Base-by-base conservation (phyloP, 2,888 invertebrate genomes). In the Agriopis aurantiaria region DNA sequence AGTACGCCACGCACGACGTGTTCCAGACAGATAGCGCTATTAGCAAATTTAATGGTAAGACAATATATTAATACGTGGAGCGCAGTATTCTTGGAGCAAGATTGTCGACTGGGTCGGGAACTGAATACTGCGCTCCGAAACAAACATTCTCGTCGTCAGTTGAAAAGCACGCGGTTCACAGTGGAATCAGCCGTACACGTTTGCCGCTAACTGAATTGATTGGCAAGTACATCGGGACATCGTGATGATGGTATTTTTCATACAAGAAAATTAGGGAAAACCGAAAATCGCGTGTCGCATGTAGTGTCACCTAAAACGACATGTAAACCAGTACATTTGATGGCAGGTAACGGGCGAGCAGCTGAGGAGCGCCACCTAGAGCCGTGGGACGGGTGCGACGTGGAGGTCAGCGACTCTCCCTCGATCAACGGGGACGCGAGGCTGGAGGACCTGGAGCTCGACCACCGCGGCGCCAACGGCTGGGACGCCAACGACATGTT, bases 401-500 rank as follows among this genome's bases (percentile, higher is more conserved):
- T 90, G 12, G 95, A 95, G 80, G 74, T 88, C 69, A 90, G 88
- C 12, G 94, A 95, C 82, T 70, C 93, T 79, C 89, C 91, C 73
- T 89, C 95, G 82, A 88, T 95, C 41, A 95, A 96, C 88, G 96
- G 96, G 11, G 95, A 93, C 81, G 95, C 95, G 58, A 95, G 96
- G 43, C 95, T 96, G 69, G 96, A 96, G 57, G 97, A 97, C 80
- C 88, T 97, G 65, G 96, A 96, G 78, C 89, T 97, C 69, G 97
- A 97, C 84, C 95, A 96, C 78, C 96, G 96, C 77, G 96, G 96
- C 77, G 96, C 97, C 91, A 98, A 98, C 95, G 99, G 99, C 70
- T 99, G 99, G 99, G 98, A 99, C 94, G 97, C 97, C 3, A 96
- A 97, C 89, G 99, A 99, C 80, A 99, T 99, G 99, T 99, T 99